Evolutionary conservation across 1,140 invertebrate genomes (phyloP).

Genomic region (Drosophila sucinea): DNA sequence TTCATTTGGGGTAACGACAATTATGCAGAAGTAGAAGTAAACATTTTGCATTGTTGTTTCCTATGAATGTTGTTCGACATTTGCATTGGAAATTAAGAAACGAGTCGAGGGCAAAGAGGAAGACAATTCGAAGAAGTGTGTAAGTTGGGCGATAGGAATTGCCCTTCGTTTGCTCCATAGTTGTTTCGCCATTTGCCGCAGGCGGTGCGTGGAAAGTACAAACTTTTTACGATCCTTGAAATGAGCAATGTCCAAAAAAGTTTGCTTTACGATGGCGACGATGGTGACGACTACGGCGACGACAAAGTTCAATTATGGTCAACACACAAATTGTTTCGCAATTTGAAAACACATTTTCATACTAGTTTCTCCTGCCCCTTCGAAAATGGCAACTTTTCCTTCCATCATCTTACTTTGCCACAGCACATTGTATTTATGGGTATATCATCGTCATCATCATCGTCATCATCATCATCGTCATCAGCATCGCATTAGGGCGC

Average conservation of each 20-base stretch:
- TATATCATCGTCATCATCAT: background rate
- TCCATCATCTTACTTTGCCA: constrained; percentile 1
- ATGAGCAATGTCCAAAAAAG: constrained; percentile 57
- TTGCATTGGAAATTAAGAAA: constrained; percentile 36
- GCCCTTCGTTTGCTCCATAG: constrained; percentile 26
- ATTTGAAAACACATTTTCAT: constrained; percentile 78
- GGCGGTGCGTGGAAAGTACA: constrained; percentile 52
- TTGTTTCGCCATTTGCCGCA: constrained; percentile 55
- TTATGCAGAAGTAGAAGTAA: constrained; percentile 28
- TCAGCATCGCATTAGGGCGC: background rate
- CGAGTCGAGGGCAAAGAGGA: background rate
- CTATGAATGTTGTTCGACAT: constrained; percentile 15
- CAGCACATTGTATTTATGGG: constrained; percentile 20
- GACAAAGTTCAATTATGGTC: constrained; percentile 80
- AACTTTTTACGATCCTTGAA: constrained; percentile 51
- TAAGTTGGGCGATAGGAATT: constrained; percentile 39
- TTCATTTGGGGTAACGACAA: constrained; percentile 49
- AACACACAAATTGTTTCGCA: constrained; percentile 81
- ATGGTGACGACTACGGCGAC: constrained; percentile 32
- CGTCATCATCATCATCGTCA: background rate
- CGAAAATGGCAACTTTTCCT: constrained; percentile 9
- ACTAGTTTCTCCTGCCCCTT: constrained; percentile 53
- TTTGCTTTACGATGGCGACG: constrained; percentile 49
- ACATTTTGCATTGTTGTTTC: constrained; percentile 48
- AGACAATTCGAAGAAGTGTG: background rate